These are phyloP conservation scores for Octopus sinensis DNA, from an alignment of 1,140 invertebrate species.

Conservation along the genomic window DNA sequence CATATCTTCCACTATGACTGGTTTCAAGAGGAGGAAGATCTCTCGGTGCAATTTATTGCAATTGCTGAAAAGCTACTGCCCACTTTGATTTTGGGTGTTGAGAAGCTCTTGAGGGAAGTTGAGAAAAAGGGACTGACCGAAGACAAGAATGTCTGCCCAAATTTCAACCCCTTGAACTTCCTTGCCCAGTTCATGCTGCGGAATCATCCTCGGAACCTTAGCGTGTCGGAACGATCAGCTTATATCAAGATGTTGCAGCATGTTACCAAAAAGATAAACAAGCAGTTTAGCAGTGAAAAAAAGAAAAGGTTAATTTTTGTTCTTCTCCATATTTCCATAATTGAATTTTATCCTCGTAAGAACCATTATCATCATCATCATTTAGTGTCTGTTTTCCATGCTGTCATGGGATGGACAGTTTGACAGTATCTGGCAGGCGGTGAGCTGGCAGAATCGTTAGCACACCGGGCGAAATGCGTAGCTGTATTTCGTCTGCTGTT, in stretches of 20 bases:
- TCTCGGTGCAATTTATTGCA: constrained; percentile 51
- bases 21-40: constrained; percentile 49
- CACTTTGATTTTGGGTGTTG: constrained; percentile 54
- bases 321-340: not conserved
- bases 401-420: too few species aligned
- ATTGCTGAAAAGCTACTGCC: constrained; percentile 55
- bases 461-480: too few species aligned
- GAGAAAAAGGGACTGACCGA: constrained; percentile 47
- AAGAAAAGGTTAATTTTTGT: not conserved
- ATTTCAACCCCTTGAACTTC: constrained; percentile 58
- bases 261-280: constrained; percentile 50
- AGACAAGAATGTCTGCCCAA: constrained; percentile 39
- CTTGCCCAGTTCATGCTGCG: constrained; percentile 57
- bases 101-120: constrained; percentile 54
- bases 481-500: too few species aligned
- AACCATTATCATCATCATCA: too few species aligned
- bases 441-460: too few species aligned
- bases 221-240: constrained; percentile 54
- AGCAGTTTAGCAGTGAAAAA: constrained; percentile 31
- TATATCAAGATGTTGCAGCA: constrained; percentile 54
- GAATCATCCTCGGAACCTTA: constrained; percentile 56
- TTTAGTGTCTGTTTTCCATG: too few species aligned
- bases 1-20: constrained; percentile 55
- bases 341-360: too few species aligned
- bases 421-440: too few species aligned